phyloP scores from a whole-genome alignment of 1,140 invertebrate genomes.

The Orussus abietinus region DNA sequence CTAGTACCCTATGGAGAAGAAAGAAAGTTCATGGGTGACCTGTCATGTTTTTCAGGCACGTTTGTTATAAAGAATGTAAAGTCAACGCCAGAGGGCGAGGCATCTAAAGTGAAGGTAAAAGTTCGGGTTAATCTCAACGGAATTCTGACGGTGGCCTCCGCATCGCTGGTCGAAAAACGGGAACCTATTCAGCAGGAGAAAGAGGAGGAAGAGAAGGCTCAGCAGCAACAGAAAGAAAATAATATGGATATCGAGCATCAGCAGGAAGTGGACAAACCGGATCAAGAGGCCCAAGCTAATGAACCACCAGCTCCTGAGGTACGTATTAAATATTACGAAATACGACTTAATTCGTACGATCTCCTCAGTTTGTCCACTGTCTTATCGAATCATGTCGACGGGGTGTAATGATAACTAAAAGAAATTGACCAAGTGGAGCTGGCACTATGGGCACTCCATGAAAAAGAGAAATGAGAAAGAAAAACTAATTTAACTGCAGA shows the following conservation, averaged over 20 bases:
- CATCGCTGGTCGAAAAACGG: constrained; percentile 80
- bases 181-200: constrained; percentile 61
- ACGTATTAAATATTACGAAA: too few relatives aligned
- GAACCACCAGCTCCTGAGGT: constrained; percentile 56
- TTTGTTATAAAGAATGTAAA: constrained; percentile 84
- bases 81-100: constrained; percentile 80
- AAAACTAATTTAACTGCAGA: too few relatives aligned
- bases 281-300: constrained; percentile 48
- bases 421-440: too few relatives aligned
- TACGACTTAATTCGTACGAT: too few relatives aligned
- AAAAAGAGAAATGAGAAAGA: too few relatives aligned
- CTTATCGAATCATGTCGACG: too few relatives aligned
- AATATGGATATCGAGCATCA: constrained; percentile 50
- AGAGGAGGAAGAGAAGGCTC: constrained; percentile 53
- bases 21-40: too few relatives aligned
- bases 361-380: too few relatives aligned
- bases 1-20: too few relatives aligned
- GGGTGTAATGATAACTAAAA: too few relatives aligned
- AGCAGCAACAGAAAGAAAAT: constrained; percentile 43
- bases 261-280: constrained; percentile 45
- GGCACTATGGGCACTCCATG: too few relatives aligned
- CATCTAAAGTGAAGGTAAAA: constrained; percentile 93
- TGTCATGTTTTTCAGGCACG: constrained; percentile 64
- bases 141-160: constrained; percentile 80
- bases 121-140: constrained; percentile 91